Evolutionary conservation across 2,797 vertebrate genomes (phyloP).

Genomic region (Semaprochilodus insignis): DNA sequence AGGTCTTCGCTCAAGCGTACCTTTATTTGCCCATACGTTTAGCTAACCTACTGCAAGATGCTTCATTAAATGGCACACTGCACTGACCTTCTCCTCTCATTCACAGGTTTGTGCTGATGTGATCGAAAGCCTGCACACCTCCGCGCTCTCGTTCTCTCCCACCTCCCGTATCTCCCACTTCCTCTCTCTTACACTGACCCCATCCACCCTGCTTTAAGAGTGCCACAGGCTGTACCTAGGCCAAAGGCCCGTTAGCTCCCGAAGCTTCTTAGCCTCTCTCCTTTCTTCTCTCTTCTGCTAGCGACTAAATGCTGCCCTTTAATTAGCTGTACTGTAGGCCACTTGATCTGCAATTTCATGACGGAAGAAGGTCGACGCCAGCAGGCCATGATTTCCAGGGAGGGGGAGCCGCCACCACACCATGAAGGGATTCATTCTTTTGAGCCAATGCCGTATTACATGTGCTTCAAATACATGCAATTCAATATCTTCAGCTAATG

Average conservation of each 20-base stretch:
- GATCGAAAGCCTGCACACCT: background rate
- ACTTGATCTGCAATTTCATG: conserved; percentile 13
- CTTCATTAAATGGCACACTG: conserved; percentile 9
- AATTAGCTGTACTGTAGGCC: background rate
- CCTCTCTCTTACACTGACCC: conserved; percentile 38
- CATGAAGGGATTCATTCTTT: conserved; percentile 41
- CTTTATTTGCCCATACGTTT: background rate
- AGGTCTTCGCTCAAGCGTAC: background rate
- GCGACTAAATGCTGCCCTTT: background rate
- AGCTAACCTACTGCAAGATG: conserved; percentile 1
- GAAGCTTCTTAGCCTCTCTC: conserved; percentile 1
- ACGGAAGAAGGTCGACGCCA: conserved; percentile 16
- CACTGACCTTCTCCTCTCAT: conserved; percentile 21
- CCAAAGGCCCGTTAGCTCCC: conserved; percentile 4
- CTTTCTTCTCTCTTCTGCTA: conserved; percentile 11
- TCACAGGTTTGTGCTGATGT: conserved; percentile 47
- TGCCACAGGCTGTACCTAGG: background rate
- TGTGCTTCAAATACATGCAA: conserved; percentile 13
- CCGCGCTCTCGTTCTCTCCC: background rate
- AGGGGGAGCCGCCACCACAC: conserved; percentile 21
- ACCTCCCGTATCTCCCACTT: background rate
- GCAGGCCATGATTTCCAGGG: background rate
- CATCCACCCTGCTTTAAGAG: background rate
- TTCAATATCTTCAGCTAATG: conserved; percentile 12
- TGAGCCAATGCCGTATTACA: conserved; percentile 18